phyloP scores from a whole-genome alignment of 1,140 invertebrate genomes.

The Ditylenchus dipsaci region DNA sequence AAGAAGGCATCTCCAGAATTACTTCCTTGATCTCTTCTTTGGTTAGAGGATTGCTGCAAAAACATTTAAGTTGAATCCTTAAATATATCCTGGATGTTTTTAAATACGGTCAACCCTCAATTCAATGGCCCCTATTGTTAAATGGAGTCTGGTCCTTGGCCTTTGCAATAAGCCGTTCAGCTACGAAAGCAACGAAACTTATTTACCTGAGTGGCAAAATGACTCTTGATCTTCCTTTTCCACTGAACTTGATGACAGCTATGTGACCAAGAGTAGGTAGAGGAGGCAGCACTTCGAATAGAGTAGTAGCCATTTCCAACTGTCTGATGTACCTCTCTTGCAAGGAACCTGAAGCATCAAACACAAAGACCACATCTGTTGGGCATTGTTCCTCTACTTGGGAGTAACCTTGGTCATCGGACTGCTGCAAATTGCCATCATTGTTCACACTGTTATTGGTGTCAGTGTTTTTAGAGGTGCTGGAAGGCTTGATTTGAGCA shows the following conservation, averaged over 20 bases:
- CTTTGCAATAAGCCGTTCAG: no score
- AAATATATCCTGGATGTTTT: no score
- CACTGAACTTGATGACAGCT: background rate
- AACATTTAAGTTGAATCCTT: no score
- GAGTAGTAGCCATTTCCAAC: background rate
- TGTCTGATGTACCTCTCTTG: background rate
- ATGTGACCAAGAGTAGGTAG: background rate
- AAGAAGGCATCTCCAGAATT: background rate
- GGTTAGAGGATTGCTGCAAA: background rate
- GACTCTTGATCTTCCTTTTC: background rate
- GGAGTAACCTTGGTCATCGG: no score
- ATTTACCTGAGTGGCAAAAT: background rate
- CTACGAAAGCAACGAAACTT: no score
- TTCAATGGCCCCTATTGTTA: no score
- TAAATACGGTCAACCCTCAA: no score
- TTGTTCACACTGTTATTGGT: no score
- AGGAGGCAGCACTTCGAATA: background rate
- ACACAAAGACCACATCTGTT: background rate
- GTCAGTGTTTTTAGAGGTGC: no score
- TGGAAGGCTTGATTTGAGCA: background rate
- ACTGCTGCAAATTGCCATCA: no score
- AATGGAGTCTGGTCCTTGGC: no score
- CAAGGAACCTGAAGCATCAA: background rate
- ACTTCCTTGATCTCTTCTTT: background rate
- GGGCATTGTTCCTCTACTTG: background rate